Evolutionary conservation across 2,113 vertebrate genomes (phyloP), one percentile per base, ranked within the genome.

Genomic region (Steatornis caripensis): DNA sequence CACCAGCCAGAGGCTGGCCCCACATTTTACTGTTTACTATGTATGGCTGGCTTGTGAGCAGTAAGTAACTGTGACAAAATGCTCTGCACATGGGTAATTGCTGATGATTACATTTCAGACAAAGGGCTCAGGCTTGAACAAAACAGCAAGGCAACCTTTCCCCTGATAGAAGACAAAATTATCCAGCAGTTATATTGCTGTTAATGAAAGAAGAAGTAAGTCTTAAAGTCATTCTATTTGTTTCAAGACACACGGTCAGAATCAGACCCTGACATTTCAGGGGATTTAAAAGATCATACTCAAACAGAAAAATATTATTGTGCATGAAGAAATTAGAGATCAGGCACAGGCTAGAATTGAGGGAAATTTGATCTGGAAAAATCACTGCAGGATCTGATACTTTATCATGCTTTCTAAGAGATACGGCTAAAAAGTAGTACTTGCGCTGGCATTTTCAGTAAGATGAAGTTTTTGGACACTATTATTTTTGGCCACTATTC

Each of bases 51-150:
- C 43, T 86, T 45, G 78, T 2, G 91, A 84, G 88, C 71, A 34
- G 68, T 14, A 49, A 92, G 94, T 55, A 93, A 43, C 83, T 92
- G 94, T 37, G 93, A 89, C 94, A 93, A 70, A 95, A 62, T 19
- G 88, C 82, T 81, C 76, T 34, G 86, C 93, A 83, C 93, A 34
- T 4, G 86, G 84, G 68, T n/a, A 84, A 92, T 70, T 92, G 91
- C 89, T 95, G 91, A 62, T 92, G 77, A 74, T 58, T 89, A 84
- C 94, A 36, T 54, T 71, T 48, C 84, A 70, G 76, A 94, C 94
- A 89, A 92, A 95, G 89, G 80, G 9, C 53, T 62, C 29, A 0
- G 29, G 69, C 78, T 86, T 48, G 46, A 72, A 27, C 64, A 41
- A n/a, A 89, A 22, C 86, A 60, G 77, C 81, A 13, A 37, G 32